These are phyloP conservation scores for Brachyhypopomus occidentalis DNA, from an alignment of 2,113 vertebrate species.

Conservation along the genomic window DNA sequence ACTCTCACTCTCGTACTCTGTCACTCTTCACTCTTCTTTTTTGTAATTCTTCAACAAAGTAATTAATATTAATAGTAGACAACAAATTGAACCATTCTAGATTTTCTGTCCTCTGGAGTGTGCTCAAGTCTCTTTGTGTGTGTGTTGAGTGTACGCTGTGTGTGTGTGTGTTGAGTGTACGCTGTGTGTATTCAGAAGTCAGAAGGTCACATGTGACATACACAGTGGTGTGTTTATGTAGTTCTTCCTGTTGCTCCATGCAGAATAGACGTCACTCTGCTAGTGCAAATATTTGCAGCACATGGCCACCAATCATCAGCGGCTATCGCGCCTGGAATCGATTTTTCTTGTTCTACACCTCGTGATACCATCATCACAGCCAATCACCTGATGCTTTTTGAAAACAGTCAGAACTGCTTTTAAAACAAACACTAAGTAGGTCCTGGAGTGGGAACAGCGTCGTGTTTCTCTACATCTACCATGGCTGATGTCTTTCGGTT, in stretches of 20 bases:
- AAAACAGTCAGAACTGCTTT: slow-evolving; percentile 6
- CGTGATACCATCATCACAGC: slow-evolving; percentile 31
- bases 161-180: neutral
- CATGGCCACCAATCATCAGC: slow-evolving; percentile 45
- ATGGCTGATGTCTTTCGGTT: too few relatives aligned
- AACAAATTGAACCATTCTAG: neutral
- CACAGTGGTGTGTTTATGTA: slow-evolving; percentile 22
- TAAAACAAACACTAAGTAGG: neutral
- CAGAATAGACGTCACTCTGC: slow-evolving; percentile 41
- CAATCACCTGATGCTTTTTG: slow-evolving; percentile 20
- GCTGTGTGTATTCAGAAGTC: slow-evolving; percentile 20
- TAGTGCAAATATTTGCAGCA: slow-evolving; percentile 56
- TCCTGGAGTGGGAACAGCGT: neutral
- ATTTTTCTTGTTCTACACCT: slow-evolving; percentile 38
- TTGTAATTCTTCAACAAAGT: neutral
- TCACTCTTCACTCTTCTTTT: too few relatives aligned
- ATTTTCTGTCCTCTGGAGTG: neutral
- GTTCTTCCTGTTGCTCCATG: slow-evolving; percentile 35
- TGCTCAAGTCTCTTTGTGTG: neutral
- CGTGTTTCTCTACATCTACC: neutral
- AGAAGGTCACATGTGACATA: slow-evolving; percentile 17
- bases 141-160: neutral
- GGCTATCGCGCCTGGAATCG: slow-evolving; percentile 43
- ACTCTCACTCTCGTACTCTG: too few relatives aligned
- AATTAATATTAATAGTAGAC: neutral